A percentile compares a stretch with the other conserved stretches of the same genome.
These are phyloP conservation scores for Notothenia rossii DNA, from an alignment of 2,113 vertebrate genomes.

Conservation along the genomic window DNA sequence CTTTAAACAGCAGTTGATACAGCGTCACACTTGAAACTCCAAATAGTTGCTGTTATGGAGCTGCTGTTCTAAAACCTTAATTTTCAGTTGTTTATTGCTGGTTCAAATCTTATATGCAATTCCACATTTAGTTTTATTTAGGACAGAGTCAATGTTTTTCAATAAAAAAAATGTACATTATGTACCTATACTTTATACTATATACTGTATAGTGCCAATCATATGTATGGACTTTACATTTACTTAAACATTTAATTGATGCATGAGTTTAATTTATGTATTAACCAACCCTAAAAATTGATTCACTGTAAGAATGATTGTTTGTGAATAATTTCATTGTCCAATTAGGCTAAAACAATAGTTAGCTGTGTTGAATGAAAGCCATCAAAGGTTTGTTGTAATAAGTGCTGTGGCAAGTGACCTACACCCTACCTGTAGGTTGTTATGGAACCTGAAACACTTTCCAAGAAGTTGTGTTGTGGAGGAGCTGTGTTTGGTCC, in stretches of 20 bases:
- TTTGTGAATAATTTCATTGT: not conserved
- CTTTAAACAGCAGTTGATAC: not conserved
- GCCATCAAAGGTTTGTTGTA: conserved; percentile 25
- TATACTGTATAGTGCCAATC: not conserved
- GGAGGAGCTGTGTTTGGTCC: conserved; percentile 55
- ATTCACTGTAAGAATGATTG: not conserved
- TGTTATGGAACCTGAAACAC: conserved; percentile 34
- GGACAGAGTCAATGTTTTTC: not conserved
- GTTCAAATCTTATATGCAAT: not conserved
- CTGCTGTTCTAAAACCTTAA: not conserved
- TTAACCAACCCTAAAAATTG: not conserved
- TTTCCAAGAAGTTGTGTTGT: conserved; percentile 53
- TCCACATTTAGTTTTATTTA: not conserved
- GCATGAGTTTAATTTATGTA: no score
- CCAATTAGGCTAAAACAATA: conserved; percentile 15
- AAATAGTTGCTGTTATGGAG: not conserved
- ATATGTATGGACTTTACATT: no score
- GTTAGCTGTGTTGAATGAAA: not conserved
- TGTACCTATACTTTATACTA: not conserved
- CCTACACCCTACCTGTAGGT: not conserved
- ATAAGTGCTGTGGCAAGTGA: not conserved
- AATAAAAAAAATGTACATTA: no score
- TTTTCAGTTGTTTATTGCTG: not conserved
- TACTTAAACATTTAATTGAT: no score
- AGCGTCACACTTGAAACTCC: not conserved